Conservation (phyloP, 2,888 invertebrate species). For the Agriopis aurantiaria region DNA sequence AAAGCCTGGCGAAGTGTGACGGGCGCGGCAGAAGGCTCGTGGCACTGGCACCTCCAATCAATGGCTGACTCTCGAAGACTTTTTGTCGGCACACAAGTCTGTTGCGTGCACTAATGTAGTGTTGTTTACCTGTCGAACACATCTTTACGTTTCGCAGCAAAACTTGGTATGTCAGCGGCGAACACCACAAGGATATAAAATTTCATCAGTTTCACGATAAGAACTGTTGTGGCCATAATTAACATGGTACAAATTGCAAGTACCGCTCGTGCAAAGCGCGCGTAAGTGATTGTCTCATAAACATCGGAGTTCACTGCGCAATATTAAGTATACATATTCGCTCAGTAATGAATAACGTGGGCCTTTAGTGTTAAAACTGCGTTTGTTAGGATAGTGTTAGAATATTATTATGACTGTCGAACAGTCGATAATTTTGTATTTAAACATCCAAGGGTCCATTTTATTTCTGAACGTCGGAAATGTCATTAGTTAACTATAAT, state of each 20-base stretch:
- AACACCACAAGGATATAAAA: conserved; percentile 45
- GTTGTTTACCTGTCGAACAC: neutral
- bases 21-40: no score
- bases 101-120: neutral
- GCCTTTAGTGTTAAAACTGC: conserved; percentile 34
- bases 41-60: no score
- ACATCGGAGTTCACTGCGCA: conserved; percentile 64
- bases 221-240: conserved; percentile 60
- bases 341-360: conserved; percentile 51
- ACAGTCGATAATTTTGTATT: conserved; percentile 7
- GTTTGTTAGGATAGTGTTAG: conserved; percentile 8
- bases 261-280: conserved; percentile 52
- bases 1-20: no score
- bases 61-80: no score
- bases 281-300: conserved; percentile 62
- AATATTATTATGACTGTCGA: neutral
- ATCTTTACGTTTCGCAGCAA: conserved; percentile 12
- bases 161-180: conserved; percentile 43
- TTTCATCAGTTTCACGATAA: conserved; percentile 63
- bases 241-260: conserved; percentile 63
- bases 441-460: neutral
- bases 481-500: conserved; percentile 8
- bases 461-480: neutral
- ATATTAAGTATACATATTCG: conserved; percentile 62
- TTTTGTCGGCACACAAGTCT: no score